Evolutionary conservation across 2,113 vertebrate species (phyloP).

Genomic region (Istiophorus platypterus): DNA sequence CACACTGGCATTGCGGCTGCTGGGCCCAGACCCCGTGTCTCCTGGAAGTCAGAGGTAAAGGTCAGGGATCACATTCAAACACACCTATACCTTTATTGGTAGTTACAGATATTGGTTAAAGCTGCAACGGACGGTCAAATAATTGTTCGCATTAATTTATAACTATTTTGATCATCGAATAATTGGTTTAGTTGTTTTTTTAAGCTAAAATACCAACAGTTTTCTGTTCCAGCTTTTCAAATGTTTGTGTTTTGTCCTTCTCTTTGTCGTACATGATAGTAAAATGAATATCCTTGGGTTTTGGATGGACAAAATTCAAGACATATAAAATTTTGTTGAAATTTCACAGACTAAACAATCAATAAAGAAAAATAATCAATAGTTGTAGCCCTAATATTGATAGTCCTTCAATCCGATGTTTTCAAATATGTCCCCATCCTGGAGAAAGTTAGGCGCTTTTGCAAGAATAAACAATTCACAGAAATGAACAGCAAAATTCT

Average conservation of each 20-base stretch:
- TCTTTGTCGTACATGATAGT: too few relatives aligned
- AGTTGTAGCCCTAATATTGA: background rate
- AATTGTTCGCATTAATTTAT: background rate
- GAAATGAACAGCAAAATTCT: background rate
- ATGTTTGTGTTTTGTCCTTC: background rate
- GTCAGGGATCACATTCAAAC: background rate
- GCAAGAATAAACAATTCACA: background rate
- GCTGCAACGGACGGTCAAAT: background rate
- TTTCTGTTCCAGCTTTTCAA: background rate
- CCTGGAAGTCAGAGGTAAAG: slow-evolving; percentile 74
- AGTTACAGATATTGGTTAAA: background rate
- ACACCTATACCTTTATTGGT: background rate
- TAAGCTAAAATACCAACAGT: background rate
- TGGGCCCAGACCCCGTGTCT: slow-evolving; percentile 89
- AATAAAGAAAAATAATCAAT: background rate
- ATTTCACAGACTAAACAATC: background rate
- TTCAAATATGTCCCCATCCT: background rate
- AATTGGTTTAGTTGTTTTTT: background rate
- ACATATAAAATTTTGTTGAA: background rate
- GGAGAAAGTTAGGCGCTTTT: background rate
- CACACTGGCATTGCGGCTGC: slow-evolving; percentile 91
- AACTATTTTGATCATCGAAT: background rate
- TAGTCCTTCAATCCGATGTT: background rate
- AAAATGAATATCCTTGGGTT: background rate
- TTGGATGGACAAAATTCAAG: background rate